Conservation (phyloP, 2,888 invertebrate species). For the Cerastis leucographa region DNA sequence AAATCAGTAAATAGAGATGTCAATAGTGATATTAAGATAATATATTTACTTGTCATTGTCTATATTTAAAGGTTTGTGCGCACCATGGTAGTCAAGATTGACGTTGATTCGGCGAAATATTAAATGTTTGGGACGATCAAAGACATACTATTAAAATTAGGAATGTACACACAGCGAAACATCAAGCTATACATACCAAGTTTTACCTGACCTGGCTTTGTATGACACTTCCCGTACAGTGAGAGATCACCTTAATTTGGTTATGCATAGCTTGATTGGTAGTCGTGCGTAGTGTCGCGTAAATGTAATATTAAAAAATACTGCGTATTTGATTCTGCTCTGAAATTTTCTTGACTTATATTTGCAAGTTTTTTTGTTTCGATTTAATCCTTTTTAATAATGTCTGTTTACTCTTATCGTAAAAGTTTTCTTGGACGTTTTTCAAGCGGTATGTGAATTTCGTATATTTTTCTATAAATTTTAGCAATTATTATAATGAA, state of each 20-base stretch:
- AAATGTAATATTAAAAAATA: background rate
- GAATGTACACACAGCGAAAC: too few relatives aligned
- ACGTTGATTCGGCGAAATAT: constrained; percentile 2
- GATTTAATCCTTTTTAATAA: too few relatives aligned
- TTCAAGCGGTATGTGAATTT: too few relatives aligned
- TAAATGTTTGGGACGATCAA: background rate
- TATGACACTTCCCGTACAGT: too few relatives aligned
- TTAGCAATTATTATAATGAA: too few relatives aligned
- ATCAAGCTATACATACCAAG: too few relatives aligned
- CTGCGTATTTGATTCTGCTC: background rate
- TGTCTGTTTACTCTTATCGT: background rate
- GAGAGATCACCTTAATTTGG: too few relatives aligned
- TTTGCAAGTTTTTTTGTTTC: background rate
- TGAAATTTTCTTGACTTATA: background rate
- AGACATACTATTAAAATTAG: background rate
- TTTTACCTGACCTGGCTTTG: too few relatives aligned
- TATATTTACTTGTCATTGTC: constrained; percentile 32
- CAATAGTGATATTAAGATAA: constrained; percentile 22
- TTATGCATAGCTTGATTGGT: background rate
- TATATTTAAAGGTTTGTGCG: constrained; percentile 43
- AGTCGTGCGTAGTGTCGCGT: background rate
- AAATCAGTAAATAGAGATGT: constrained; percentile 39
- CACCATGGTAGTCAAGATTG: constrained; percentile 17
- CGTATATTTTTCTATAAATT: too few relatives aligned
- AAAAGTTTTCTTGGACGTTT: background rate